Percentiles rank a stretch among this genome's conserved stretches.
Evolutionary conservation across 2,113 vertebrate genomes (phyloP).

Genomic region (Ceyx margarethae): DNA sequence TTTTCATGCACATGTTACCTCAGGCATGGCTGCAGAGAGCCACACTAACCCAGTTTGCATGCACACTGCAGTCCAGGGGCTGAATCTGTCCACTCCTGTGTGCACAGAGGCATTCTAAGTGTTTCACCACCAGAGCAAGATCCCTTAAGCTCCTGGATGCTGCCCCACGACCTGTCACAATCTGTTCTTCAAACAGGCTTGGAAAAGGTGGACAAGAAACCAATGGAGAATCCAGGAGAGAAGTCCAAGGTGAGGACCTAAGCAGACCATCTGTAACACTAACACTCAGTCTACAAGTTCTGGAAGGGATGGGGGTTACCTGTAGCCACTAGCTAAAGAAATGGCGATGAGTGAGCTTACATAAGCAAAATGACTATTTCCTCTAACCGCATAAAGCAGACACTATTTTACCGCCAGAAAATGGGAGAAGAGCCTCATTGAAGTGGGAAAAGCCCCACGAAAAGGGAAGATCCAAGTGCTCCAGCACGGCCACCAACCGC

Average conservation of each 20-base stretch:
- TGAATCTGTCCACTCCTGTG: background rate
- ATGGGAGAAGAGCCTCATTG: background rate
- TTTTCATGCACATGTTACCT: background rate
- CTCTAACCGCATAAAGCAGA: background rate
- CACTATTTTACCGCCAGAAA: background rate
- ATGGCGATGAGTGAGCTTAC: background rate
- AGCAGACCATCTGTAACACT: accelerated
- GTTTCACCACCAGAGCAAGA: background rate
- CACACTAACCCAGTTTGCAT: background rate
- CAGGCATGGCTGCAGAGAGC: background rate
- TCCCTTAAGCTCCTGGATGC: background rate
- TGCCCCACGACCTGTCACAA: background rate
- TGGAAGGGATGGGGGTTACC: background rate
- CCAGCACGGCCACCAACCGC: background rate
- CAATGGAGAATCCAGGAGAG: background rate
- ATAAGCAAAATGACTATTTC: accelerated
- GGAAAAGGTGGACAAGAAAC: background rate
- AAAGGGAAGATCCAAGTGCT: background rate
- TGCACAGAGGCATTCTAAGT: background rate
- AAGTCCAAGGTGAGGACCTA: background rate
- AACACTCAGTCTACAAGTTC: background rate
- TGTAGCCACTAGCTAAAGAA: background rate
- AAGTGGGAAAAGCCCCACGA: background rate
- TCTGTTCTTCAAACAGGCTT: background rate
- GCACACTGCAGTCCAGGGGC: accelerated